These are phyloP conservation scores for Lobophora halterata DNA, from an alignment of 2,888 invertebrate genomes.

Conservation along the genomic window DNA sequence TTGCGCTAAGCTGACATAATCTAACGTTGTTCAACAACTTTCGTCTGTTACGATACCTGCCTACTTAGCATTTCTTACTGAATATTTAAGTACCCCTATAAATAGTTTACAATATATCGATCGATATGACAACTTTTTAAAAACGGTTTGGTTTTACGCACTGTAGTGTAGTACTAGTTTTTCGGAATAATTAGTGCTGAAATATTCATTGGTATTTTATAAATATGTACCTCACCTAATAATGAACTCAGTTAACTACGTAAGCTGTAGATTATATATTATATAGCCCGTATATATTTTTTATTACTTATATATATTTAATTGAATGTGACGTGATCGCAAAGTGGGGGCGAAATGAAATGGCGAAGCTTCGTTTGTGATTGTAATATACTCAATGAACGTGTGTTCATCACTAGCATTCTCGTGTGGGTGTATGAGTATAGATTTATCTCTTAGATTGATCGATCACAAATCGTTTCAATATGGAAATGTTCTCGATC, in stretches of 20 bases:
- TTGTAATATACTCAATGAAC: conserved; percentile 66
- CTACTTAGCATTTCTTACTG: conserved; percentile 13
- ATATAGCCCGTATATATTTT: too few relatives aligned
- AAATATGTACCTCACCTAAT: too few relatives aligned
- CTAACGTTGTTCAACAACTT: conserved; percentile 36
- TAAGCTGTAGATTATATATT: too few relatives aligned
- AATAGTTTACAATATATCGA: too few relatives aligned
- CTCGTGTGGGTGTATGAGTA: conserved; percentile 42
- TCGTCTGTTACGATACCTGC: conserved; percentile 32
- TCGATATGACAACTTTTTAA: too few relatives aligned
- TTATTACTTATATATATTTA: conserved; percentile 12
- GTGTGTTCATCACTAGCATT: conserved; percentile 50
- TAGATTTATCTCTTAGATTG: conserved; percentile 17
- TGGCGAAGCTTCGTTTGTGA: conserved; percentile 47
- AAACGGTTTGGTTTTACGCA: too few relatives aligned
- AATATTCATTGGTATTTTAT: too few relatives aligned
- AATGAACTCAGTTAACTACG: too few relatives aligned
- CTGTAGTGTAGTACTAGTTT: too few relatives aligned
- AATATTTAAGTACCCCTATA: conserved; percentile 20
- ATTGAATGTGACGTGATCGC: conserved; percentile 52
- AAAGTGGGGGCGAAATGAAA: conserved; percentile 69
- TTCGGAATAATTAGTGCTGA: too few relatives aligned
- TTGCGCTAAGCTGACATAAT: conserved; percentile 39
- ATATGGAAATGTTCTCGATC: conserved; percentile 20
- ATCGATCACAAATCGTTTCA: conserved; percentile 27